phyloP scores from a whole-genome alignment of 1,140 invertebrate species.

The Heliconius himera region DNA sequence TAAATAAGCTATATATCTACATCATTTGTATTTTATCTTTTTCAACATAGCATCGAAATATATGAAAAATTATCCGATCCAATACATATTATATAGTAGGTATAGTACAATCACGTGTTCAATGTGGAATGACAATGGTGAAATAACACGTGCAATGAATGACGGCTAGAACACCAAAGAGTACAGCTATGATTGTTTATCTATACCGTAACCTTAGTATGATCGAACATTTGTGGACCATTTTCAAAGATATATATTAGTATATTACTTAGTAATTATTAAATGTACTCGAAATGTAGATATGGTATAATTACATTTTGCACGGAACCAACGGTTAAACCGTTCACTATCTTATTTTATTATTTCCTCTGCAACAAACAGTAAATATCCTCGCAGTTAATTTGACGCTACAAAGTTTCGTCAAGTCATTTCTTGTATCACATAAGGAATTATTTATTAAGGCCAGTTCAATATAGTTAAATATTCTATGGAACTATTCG shows the following conservation, averaged over 20 bases:
- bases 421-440: constrained; percentile 42
- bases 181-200: constrained; percentile 56
- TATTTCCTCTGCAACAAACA: constrained; percentile 7
- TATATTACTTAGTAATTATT: constrained; percentile 27
- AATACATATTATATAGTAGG: constrained; percentile 25
- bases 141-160: constrained; percentile 47
- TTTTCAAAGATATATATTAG: constrained; percentile 32
- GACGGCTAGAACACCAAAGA: constrained; percentile 81
- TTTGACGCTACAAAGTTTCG: constrained; percentile 48
- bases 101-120: constrained; percentile 45
- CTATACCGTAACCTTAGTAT: constrained; percentile 49
- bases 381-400: constrained; percentile 14
- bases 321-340: constrained; percentile 52
- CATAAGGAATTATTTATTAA: constrained; percentile 49
- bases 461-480: constrained; percentile 65
- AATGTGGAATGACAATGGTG: constrained; percentile 39
- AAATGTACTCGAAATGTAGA: constrained; percentile 31
- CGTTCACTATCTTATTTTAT: constrained; percentile 39
- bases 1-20: not conserved
- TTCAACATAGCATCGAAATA: not conserved
- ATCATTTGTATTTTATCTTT: not conserved
- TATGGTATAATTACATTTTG: constrained; percentile 29
- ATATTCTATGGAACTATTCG: constrained; percentile 35
- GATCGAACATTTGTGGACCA: constrained; percentile 46
- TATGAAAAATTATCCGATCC: not conserved